phyloP scores from a whole-genome alignment of 2,113 vertebrate genomes.

The Gymnobelideus leadbeateri region DNA sequence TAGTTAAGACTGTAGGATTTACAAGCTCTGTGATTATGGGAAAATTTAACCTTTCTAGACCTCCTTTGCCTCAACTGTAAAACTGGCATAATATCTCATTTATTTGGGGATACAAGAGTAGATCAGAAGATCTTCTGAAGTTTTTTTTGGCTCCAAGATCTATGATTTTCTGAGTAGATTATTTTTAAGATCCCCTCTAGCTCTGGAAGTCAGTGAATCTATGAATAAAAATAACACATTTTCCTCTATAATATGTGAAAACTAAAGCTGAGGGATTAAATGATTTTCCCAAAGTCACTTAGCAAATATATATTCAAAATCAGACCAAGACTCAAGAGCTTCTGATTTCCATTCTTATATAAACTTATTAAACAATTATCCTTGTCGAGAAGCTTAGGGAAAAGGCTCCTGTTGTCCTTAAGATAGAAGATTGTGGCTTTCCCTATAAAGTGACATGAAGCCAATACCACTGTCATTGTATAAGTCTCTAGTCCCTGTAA shows the following conservation, averaged over 20 bases:
- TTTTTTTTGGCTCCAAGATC: background rate
- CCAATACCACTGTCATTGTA: background rate
- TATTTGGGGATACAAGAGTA: background rate
- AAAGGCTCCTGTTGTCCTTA: background rate
- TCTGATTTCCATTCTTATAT: background rate
- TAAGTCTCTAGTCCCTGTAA: background rate
- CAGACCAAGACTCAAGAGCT: background rate
- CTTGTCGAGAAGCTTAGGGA: background rate
- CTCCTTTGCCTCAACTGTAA: background rate
- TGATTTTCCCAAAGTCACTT: background rate
- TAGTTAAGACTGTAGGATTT: background rate
- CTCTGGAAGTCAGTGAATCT: background rate
- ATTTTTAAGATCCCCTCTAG: background rate
- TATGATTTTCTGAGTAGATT: background rate
- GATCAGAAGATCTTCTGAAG: background rate
- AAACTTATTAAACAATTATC: background rate
- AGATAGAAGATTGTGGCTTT: background rate
- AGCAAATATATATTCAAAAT: background rate
- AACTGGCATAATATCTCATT: background rate
- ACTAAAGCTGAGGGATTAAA: background rate
- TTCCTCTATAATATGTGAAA: background rate
- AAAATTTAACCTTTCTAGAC: background rate
- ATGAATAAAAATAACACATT: background rate
- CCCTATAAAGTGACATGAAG: background rate
- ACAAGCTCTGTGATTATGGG: background rate